Evolutionary conservation across 64 coral and sea anemone species (phyloP), one percentile per base, ranked within the genome.

Genomic region (Catalaphyllia jardinei): DNA sequence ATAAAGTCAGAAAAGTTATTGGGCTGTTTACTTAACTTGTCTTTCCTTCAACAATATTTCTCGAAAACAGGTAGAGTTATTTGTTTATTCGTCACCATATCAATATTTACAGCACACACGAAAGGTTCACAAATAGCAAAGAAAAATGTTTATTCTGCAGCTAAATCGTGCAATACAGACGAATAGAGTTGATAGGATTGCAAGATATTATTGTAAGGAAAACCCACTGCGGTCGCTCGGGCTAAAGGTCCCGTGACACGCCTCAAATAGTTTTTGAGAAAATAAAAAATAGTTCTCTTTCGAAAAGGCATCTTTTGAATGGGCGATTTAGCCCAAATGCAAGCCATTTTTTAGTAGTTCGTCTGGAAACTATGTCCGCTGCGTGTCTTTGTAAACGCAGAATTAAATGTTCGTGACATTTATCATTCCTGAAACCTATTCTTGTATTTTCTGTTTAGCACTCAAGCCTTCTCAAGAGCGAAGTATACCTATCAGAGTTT

Each of bases 81-180:
- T 84, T 93, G 78, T 93, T 93, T 93, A 89, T 93, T 60, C 79
- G 62, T 64, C 29, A 52, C 60, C 63, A 31, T 29, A 93, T 93
- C 87, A 93, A 93, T 93, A 89, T 93, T 93, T 93, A 89, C 87
- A 93, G 79, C 92, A 84, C 81, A 89, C 71, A 59, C 60, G 83
- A 89, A 93, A 89, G 38, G 87, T 75, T 89, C 82, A 85, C 79
- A 93, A 93, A 93, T 89, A 93, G 86, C 87, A 59, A 77, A 75
- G 67, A 54, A 63, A 92, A 93, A 93, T 93, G 92, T 93, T 93
- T 93, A 89, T 89, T 93, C 87, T 84, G 72, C 42, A 24, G 60
- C 79, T 89, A 86, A 89, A 80, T 83, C 71, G 72, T 31, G n/a
- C 29, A 59, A 83, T 79, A 77, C 67, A 83, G 75, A 85, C 81